Evolutionary conservation across 2,888 invertebrate genomes (phyloP), one percentile per base, ranked within the genome.

Genomic region (Drosophila testacea): DNA sequence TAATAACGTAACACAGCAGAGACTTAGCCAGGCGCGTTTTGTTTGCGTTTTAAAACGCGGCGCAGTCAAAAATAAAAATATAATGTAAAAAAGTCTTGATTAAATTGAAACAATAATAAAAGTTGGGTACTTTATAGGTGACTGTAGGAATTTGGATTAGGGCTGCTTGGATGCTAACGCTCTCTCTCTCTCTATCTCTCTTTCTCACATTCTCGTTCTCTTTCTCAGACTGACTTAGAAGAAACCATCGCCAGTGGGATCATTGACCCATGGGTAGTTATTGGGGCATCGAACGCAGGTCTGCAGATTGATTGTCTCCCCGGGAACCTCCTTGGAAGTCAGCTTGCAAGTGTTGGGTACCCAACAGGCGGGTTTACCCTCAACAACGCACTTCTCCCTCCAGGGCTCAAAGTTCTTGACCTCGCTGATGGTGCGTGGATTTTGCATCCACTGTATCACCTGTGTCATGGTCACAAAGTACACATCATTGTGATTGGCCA

Each of bases 391-490:
- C 95, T 97, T 97, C 93, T 98, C 98, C 94, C 96, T 96, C 97
- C 98, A 98, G 52, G 97, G 96, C 92, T 98, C 97, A 93, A 98
- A 98, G 94, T 96, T 97, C 94, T 97, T 97, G 55, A 96, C 96
- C 92, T 97, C 97, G 63, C 95, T 94, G 81, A 96, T 91, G 11
- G 97, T 97, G 69, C 96, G 94, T 48, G 98, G 98, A 92, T 97
- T 97, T 91, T 98, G 98, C 91, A 98, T 97, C 98, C 98, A 98
- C 91, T 98, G 98, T 83, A 98, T 97, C 6, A 97, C 97, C 92
- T 97, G 97, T n/a, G 98, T 98, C 97, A 97, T 98, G 68, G 98
- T 98, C 13, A 97, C 97, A 92, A 98, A 98, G 93, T 97, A 98
- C 9, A 98, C 98, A 91, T 98, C 98, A 80, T 96, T 96, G 93